Percentiles rank a stretch among this genome's conserved stretches.
Conservation (phyloP, 2,113 vertebrate genomes). For the Nyctereutes procyonoides region DNA sequence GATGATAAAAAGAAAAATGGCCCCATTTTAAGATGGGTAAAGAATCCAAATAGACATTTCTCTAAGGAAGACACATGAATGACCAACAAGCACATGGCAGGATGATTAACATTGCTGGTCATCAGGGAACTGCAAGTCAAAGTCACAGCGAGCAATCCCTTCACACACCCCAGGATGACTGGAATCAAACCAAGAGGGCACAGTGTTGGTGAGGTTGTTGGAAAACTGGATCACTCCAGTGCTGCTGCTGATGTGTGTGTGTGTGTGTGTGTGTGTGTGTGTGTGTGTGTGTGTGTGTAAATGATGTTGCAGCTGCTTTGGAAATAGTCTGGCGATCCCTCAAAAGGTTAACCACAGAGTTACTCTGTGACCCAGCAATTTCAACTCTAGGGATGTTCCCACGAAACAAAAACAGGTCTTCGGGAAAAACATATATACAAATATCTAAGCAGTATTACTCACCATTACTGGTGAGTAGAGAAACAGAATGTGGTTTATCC, state of each 20-base stretch:
- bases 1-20: not conserved
- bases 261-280: too few species aligned
- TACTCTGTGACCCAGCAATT: not conserved
- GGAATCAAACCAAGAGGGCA: not conserved
- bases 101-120: not conserved
- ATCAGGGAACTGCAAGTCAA: not conserved
- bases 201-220: not conserved
- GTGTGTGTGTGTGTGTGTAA: too few species aligned
- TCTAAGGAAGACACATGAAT: not conserved
- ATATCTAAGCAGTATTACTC: not conserved
- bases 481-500: not conserved
- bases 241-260: too few species aligned
- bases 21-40: slow-evolving; percentile 5
- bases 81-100: not conserved
- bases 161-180: not conserved
- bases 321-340: not conserved
- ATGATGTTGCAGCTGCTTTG: not conserved
- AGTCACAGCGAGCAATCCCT: not conserved
- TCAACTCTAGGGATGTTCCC: not conserved
- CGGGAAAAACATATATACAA: not conserved
- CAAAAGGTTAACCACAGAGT: not conserved
- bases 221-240: not conserved
- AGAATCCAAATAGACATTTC: not conserved
- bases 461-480: not conserved
- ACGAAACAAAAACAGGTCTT: not conserved